Evolutionary conservation across 2,113 vertebrate species (phyloP), one percentile per base, ranked within the genome.

Genomic region (Tringa solitaria): DNA sequence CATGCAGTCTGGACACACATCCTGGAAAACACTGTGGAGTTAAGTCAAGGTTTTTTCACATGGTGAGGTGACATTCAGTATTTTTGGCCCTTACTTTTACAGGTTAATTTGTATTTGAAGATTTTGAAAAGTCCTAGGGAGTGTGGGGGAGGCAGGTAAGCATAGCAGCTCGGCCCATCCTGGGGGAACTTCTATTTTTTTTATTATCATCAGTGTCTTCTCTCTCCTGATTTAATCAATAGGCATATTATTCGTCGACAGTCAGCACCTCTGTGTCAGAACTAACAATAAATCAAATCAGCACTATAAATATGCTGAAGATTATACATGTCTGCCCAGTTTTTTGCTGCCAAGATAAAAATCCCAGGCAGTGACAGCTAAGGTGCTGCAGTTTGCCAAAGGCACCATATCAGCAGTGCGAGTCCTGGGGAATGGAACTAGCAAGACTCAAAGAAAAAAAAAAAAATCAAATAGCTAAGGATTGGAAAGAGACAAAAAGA

Each of bases 1-100:
- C 0, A 0, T 35, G 26, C 9, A 13, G 43, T 12, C 43, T 46
- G 37, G 30, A 33, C 46, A 43, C 35, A 9, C 0, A 1, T 5
- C 24, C 48, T 57, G 43, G 21, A 64, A 63, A 69, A 24, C 35
- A 50, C 12, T 1, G 3, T 1, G 1, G 17, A 11, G 4, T 10
- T 11, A 8, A 12, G 3, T 8, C 15, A 37, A 57, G 18, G 7
- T 8, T 67, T 83, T 83, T 39, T 21, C 21, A 8, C 0, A 1
- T 7, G 10, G 30, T 12, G 6, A 65, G 20, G 18, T 21, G 8
- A 67, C 81, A 50, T 11, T 10, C 30, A 1, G 7, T 11, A 28
- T 2, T 72, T 84, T 64, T 45, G 4, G 7, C 7, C 24, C 6
- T 68, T 37, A 3, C 7, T 67, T 92, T 48, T 16, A 61, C 17